phyloP scores from a whole-genome alignment of 2,888 invertebrate species.

The Diaphora mendica region DNA sequence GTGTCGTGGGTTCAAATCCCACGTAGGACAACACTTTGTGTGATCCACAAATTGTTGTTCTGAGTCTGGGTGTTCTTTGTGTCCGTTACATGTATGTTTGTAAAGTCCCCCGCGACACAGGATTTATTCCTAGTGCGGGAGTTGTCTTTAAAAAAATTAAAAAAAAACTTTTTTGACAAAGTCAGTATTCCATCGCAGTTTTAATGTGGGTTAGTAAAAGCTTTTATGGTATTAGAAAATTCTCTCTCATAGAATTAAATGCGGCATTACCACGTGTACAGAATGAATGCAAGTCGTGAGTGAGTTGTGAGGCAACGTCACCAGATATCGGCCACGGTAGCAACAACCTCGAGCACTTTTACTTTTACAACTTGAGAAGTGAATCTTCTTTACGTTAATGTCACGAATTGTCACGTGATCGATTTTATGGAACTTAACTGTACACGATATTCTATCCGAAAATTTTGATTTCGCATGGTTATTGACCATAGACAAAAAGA shows the following conservation, averaged over 20 bases:
- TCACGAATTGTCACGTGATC: background rate
- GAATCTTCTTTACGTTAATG: conserved; percentile 32
- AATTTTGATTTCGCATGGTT: background rate
- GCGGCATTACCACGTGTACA: conserved; percentile 7
- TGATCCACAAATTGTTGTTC: too few species aligned
- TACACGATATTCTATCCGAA: background rate
- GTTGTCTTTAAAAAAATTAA: too few species aligned
- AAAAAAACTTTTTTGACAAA: too few species aligned
- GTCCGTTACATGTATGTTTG: too few species aligned
- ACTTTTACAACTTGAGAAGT: conserved; percentile 57
- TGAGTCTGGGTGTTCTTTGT: too few species aligned
- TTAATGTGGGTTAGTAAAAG: too few species aligned
- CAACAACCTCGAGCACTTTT: conserved; percentile 68
- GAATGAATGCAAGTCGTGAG: conserved; percentile 15
- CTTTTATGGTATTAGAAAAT: background rate
- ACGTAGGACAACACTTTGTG: too few species aligned
- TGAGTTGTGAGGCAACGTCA: conserved; percentile 54
- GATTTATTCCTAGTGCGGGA: too few species aligned
- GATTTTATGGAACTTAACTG: background rate
- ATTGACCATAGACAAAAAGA: background rate
- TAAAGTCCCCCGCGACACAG: too few species aligned
- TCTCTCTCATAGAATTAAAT: conserved; percentile 1
- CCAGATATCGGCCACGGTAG: conserved; percentile 65
- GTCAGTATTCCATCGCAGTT: too few species aligned
- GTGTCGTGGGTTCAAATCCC: too few species aligned